Percentiles rank a stretch among this genome's conserved stretches.
Conservation (phyloP, 1,140 invertebrate species). For the Ctenoplectra terminalis region DNA sequence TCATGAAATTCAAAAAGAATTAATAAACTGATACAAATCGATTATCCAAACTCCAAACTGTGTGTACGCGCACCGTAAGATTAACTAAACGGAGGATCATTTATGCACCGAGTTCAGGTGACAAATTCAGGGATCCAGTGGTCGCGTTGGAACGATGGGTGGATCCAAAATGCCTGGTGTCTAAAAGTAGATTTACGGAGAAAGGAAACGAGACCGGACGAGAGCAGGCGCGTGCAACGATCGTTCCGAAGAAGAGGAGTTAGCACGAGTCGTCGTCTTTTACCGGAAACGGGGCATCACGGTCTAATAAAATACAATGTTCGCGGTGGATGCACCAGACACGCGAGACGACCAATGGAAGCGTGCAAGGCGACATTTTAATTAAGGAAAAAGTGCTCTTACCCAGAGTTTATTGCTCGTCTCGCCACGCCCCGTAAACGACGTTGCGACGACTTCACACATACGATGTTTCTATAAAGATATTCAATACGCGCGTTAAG, state of each 20-base stretch:
- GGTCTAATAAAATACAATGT: conserved; percentile 47
- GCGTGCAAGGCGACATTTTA: conserved; percentile 8
- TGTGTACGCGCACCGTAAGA: not conserved
- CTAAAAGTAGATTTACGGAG: conserved; percentile 48
- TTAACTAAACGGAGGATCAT: not conserved
- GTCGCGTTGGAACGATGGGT: not conserved
- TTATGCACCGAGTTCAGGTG: not conserved
- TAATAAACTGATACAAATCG: too few species aligned
- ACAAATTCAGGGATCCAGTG: not conserved
- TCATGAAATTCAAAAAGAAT: too few species aligned
- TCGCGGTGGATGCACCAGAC: too few species aligned
- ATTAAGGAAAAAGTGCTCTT: conserved; percentile 25
- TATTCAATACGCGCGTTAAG: not conserved
- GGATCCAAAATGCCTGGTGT: conserved; percentile 12
- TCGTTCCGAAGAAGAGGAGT: not conserved
- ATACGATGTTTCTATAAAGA: too few species aligned
- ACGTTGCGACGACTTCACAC: not conserved
- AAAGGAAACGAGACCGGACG: conserved; percentile 40
- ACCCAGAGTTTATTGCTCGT: not conserved
- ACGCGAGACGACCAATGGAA: not conserved
- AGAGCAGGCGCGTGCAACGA: not conserved
- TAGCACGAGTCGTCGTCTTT: not conserved
- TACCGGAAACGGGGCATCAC: conserved; percentile 29
- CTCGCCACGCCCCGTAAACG: not conserved
- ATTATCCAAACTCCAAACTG: not conserved